These are phyloP conservation scores for Sebastes matsubarae DNA, from an alignment of 2,797 vertebrate genomes.

Conservation along the genomic window DNA sequence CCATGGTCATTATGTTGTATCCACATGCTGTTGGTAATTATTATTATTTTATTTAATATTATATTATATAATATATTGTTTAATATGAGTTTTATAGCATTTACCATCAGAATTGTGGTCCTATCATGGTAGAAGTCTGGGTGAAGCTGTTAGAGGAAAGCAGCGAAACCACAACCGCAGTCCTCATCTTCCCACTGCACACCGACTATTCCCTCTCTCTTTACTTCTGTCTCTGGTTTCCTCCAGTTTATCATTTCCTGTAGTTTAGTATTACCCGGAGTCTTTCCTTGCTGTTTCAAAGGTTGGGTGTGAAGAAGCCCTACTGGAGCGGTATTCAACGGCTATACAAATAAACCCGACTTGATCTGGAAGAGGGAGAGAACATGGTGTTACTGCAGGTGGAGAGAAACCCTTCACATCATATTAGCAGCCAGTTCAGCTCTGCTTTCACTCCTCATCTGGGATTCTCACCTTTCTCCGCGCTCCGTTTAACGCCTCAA, in stretches of 20 bases:
- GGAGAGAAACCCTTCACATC: constrained; percentile 35
- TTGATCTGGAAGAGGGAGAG: background rate
- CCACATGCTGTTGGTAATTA: background rate
- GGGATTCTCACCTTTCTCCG: constrained; percentile 27
- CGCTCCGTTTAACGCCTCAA: constrained; percentile 56
- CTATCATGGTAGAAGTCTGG: background rate
- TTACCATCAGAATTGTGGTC: background rate
- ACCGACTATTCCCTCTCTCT: background rate
- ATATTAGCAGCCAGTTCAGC: constrained; percentile 32
- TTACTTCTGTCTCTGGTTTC: background rate
- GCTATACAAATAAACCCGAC: background rate
- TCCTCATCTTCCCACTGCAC: background rate
- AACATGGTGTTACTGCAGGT: constrained; percentile 17
- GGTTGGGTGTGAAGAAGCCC: background rate
- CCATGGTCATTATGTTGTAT: background rate
- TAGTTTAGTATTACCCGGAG: background rate
- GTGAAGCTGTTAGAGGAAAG: background rate
- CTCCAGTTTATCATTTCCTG: background rate
- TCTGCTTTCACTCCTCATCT: constrained; percentile 33
- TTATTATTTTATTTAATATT: too few species aligned
- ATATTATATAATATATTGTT: too few species aligned
- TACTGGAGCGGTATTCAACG: background rate
- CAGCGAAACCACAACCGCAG: too few species aligned
- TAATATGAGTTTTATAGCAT: background rate
- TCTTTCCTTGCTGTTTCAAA: background rate